Evolutionary conservation across 2,113 vertebrate species (phyloP).

Genomic region (Upupa epops): DNA sequence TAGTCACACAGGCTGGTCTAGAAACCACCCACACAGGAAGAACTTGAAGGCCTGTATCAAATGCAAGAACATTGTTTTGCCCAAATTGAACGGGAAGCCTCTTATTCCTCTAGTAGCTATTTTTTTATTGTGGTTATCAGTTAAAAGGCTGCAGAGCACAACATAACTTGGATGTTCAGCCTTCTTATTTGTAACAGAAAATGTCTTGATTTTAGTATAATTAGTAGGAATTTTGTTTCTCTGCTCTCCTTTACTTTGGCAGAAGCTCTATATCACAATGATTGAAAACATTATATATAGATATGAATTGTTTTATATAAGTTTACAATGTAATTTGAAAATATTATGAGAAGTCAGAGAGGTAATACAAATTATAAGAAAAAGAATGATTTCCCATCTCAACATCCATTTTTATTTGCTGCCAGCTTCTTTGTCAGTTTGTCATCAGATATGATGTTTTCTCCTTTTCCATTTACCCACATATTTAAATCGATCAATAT

Average conservation of each 20-base stretch:
- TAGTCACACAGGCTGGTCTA: neutral
- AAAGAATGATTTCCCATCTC: neutral
- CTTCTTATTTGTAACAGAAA: neutral
- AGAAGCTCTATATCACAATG: neutral
- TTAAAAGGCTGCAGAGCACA: neutral
- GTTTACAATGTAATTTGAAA: neutral
- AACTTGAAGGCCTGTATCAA: neutral
- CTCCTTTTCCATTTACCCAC: neutral
- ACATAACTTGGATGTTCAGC: neutral
- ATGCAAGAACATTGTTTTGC: fast-evolving
- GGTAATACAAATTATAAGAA: neutral
- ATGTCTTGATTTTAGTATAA: neutral
- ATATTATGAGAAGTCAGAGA: neutral
- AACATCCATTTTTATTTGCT: neutral
- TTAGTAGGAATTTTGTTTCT: neutral
- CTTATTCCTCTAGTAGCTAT: neutral
- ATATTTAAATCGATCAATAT: slow-evolving; percentile 43
- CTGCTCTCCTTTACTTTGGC: neutral
- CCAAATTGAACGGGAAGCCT: neutral
- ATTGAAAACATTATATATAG: neutral
- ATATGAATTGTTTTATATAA: neutral
- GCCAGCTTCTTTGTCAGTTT: neutral
- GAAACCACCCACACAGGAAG: neutral
- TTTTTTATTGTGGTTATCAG: fast-evolving
- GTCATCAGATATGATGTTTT: neutral